Evolutionary conservation across 2,797 vertebrate genomes (phyloP).

Genomic region (Cyclopterus lumpus): DNA sequence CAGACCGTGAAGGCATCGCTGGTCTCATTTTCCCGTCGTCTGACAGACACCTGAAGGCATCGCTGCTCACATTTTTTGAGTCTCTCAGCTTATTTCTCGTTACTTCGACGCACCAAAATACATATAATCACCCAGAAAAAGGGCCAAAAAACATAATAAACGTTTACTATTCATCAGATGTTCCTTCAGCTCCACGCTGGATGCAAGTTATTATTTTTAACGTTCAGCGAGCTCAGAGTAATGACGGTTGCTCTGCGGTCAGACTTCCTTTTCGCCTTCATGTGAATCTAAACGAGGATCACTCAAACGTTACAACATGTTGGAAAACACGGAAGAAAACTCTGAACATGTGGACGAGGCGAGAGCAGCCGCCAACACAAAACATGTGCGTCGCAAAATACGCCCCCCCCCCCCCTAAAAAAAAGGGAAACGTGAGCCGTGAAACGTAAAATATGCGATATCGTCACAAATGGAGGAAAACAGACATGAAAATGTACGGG

Average conservation of each 20-base stretch:
- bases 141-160: not conserved
- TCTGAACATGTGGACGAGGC: not conserved
- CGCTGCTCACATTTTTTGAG: not conserved
- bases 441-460: constrained; percentile 14
- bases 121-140: not conserved
- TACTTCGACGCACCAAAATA: too few species aligned
- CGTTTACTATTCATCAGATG: not conserved
- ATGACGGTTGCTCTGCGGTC: not conserved
- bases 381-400: constrained; percentile 13
- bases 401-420: too few species aligned
- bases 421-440: constrained; percentile 13
- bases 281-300: not conserved
- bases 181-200: not conserved
- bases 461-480: constrained; percentile 23
- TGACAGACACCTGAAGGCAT: too few species aligned
- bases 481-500: constrained; percentile 16
- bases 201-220: not conserved
- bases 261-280: too few species aligned
- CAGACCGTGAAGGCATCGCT: not conserved
- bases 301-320: not conserved
- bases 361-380: not conserved
- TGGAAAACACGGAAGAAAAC: not conserved
- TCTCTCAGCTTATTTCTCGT: not conserved
- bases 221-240: not conserved
- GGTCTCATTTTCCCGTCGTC: not conserved